A percentile compares a stretch with the other conserved stretches of the same genome.
phyloP scores from a whole-genome alignment of 2,797 vertebrate genomes.

The Mus spretus region DNA sequence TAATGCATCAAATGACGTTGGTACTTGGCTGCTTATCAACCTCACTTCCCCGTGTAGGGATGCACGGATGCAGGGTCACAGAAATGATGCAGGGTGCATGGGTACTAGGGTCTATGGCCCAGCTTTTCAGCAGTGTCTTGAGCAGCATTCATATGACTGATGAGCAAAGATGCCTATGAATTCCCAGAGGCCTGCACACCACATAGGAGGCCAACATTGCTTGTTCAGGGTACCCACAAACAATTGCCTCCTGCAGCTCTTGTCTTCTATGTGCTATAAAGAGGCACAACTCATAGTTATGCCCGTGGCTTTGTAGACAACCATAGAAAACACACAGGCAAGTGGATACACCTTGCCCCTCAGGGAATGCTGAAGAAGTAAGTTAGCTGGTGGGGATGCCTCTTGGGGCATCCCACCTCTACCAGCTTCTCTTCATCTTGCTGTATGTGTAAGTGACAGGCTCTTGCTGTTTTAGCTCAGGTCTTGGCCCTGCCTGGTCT shows the following conservation, averaged over 20 bases:
- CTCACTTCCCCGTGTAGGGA: fast-evolving
- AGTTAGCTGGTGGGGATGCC: not conserved
- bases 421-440: not conserved
- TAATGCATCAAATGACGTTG: fast-evolving
- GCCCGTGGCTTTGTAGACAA: fast-evolving
- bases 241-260: too few species aligned
- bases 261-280: fast-evolving
- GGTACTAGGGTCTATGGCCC: not conserved
- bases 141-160: not conserved
- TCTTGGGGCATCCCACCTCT: too few species aligned
- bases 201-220: not conserved
- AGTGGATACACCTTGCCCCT: not conserved
- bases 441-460: not conserved
- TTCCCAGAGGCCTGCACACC: too few species aligned
- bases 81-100: not conserved
- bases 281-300: not conserved
- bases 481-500: not conserved
- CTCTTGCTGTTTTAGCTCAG: not conserved
- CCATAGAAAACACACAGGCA: fast-evolving
- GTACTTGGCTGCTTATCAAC: not conserved
- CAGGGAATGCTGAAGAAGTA: fast-evolving
- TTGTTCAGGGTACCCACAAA: too few species aligned
- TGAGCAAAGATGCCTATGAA: not conserved
- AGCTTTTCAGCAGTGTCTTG: not conserved
- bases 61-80: not conserved